Conservation (phyloP, 2,113 vertebrate species). For the Paramisgurnus dabryanus region DNA sequence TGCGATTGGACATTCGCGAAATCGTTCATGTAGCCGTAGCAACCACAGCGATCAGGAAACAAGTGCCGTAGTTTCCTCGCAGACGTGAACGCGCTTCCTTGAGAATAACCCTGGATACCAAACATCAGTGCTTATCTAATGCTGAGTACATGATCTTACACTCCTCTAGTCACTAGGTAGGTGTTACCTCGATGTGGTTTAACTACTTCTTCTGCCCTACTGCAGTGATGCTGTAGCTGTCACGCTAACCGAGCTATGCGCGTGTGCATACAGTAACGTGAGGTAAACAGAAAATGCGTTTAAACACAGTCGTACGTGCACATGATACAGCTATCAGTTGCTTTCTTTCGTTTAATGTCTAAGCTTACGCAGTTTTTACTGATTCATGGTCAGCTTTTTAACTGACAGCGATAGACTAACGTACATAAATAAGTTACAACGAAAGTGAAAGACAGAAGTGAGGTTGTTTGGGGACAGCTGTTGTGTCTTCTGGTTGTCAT, state of each 20-base stretch:
- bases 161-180: conserved; percentile 36
- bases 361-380: too few relatives aligned
- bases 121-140: neutral
- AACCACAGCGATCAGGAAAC: conserved; percentile 28
- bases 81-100: neutral
- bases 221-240: conserved; percentile 42
- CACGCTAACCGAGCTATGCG: conserved; percentile 8
- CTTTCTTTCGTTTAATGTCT: neutral
- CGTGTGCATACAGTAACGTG: neutral
- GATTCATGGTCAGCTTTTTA: neutral
- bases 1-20: conserved; percentile 9
- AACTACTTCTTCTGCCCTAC: neutral
- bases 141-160: conserved; percentile 13
- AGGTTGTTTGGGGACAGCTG: too few relatives aligned
- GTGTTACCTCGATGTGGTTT: conserved; percentile 5
- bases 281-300: conserved; percentile 1
- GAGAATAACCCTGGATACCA: neutral
- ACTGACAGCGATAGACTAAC: neutral
- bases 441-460: neutral
- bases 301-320: neutral
- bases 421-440: neutral
- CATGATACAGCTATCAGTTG: too few relatives aligned
- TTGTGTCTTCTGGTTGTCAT: neutral
- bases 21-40: neutral
- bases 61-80: neutral